Base-by-base conservation (phyloP, 2,113 vertebrate genomes). In the Chlamydotis undulata region DNA sequence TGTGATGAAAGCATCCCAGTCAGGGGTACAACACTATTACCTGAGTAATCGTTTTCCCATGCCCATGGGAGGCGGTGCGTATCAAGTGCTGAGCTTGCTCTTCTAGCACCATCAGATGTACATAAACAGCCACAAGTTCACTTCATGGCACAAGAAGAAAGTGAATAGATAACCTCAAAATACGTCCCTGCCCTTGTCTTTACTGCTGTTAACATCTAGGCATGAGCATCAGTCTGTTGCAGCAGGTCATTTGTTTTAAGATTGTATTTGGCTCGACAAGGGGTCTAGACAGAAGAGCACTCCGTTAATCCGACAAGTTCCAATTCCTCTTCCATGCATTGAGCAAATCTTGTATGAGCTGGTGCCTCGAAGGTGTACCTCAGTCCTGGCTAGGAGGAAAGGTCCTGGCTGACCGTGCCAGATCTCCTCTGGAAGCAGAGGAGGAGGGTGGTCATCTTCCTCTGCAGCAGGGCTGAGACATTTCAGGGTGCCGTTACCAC, bases 11-110 rank as follows among this genome's bases (percentile, higher is more conserved):
- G 60, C 90, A 60, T 63, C 91, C 90, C 85, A 93, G 5, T 86
- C 76, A 92, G 79, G 93, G 29, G 33, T 31, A 75, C 75, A 93
- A 31, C 68, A 43, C n/a, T 50, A 23, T 23, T 64, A 80, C 88
- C 85, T 96, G 90, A 92, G 47, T 89, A 89, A 93, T 89, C 86
- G 64, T 23, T 83, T 94, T 90, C 53, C 79, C 79, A 90, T 50
- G 7, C 68, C 56, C 60, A 43, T 2, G 4, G 65, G 89, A 94
- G 57, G 56, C 73, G 90, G 78, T 78, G 76, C 1, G 1, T 33
- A 76, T 8, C 47, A 14, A 90, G n/a, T 37, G 86, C 88, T 89
- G 94, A 95, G 87, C 76, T 50, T 76, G 80, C 80, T 87, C 35
- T 84, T 93, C 37, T 37, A 18, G 41, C 67, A 57, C 65, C 64